Evolutionary conservation across 2,113 vertebrate genomes (phyloP).

Genomic region (Chaetorhynchus papuensis): DNA sequence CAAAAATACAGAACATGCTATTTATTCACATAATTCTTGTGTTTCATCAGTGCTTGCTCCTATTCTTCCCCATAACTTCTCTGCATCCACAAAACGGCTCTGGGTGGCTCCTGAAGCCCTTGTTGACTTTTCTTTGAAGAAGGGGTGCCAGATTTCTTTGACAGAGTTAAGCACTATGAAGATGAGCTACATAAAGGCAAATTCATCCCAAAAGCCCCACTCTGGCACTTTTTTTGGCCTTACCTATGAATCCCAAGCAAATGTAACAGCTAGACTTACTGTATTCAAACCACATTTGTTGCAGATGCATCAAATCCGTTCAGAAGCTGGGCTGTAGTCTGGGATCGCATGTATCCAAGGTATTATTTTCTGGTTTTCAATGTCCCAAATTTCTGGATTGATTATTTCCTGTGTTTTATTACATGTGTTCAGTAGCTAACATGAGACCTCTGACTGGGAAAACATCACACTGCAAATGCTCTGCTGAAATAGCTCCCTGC

Average conservation of each 20-base stretch:
- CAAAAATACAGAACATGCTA: not conserved
- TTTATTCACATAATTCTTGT: not conserved
- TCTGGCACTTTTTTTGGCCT: not conserved
- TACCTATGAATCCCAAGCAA: not conserved
- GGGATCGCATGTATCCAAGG: not conserved
- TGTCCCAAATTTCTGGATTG: not conserved
- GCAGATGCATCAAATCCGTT: not conserved
- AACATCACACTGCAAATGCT: not conserved
- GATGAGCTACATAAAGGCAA: not conserved
- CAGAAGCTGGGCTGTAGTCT: not conserved
- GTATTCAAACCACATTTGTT: not conserved
- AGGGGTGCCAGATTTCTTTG: not conserved
- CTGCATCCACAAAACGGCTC: not conserved
- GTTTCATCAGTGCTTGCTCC: not conserved
- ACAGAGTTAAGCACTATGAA: not conserved
- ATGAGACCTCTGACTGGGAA: not conserved
- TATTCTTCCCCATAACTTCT: not conserved
- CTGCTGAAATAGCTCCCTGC: slow-evolving; percentile 36
- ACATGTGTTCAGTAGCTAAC: not conserved
- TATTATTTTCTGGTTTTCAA: not conserved
- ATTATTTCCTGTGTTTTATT: slow-evolving; percentile 11
- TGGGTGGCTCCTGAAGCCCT: not conserved
- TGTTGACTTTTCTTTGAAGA: not conserved
- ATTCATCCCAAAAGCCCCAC: not conserved
- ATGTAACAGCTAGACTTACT: not conserved